Percentiles rank a stretch among this genome's conserved stretches.
These are phyloP conservation scores for Eudorcas thomsonii DNA, from an alignment of 2,113 vertebrate species.

Conservation along the genomic window DNA sequence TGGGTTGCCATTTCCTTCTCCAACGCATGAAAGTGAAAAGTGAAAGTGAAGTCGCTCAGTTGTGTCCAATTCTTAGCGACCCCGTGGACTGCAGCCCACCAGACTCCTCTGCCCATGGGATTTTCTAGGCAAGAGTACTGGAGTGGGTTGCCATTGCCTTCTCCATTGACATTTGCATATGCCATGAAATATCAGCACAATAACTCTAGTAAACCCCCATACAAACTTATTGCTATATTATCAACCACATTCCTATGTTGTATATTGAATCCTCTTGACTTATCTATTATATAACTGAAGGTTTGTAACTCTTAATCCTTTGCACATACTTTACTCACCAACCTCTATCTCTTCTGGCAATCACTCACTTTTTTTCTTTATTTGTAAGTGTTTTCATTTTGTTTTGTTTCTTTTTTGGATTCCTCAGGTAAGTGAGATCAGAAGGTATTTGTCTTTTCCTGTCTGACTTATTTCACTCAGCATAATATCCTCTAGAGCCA, in stretches of 20 bases:
- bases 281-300: not conserved
- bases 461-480: not conserved
- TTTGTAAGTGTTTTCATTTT: not conserved
- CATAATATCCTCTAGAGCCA: not conserved
- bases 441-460: not conserved
- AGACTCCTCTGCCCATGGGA: too few relatives aligned
- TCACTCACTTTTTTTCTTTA: not conserved
- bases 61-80: rapidly evolving
- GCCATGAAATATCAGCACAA: not conserved
- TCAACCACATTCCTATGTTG: not conserved
- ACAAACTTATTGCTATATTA: not conserved
- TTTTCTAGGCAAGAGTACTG: too few relatives aligned
- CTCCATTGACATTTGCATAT: not conserved
- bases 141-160: too few relatives aligned
- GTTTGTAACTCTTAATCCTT: not conserved
- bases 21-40: too few relatives aligned
- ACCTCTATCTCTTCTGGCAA: not conserved
- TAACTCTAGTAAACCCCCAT: not conserved
- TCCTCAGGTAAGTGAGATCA: not conserved
- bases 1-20: too few relatives aligned
- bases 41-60: too few relatives aligned
- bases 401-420: not conserved
- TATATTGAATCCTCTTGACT: not conserved
- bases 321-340: not conserved
- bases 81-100: too few relatives aligned